Percentiles rank a stretch among this genome's conserved stretches.
These are phyloP conservation scores for Zaprionus tsacasi DNA, from an alignment of 1,140 invertebrate genomes.

Conservation along the genomic window DNA sequence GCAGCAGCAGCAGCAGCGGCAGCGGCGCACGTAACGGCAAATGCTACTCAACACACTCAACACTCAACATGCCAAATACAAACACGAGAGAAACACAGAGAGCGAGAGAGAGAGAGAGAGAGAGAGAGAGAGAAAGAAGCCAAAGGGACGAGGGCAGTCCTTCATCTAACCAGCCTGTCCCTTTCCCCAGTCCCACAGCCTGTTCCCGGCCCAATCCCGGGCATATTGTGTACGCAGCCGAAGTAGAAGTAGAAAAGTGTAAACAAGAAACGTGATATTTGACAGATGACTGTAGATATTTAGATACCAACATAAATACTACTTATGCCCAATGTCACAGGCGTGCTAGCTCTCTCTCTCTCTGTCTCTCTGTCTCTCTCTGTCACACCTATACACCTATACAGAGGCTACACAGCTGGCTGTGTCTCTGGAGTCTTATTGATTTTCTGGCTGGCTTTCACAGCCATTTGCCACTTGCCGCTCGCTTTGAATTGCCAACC, in stretches of 20 bases:
- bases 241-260: constrained; percentile 52
- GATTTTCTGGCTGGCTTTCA: constrained; percentile 70
- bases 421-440: constrained; percentile 70
- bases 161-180: too few relatives aligned
- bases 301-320: constrained; percentile 79
- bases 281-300: constrained; percentile 80
- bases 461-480: constrained; percentile 65
- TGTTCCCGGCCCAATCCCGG: neutral
- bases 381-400: constrained; percentile 6
- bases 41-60: constrained; percentile 43
- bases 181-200: neutral
- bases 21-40: constrained; percentile 36
- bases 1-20: constrained; percentile 31
- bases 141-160: neutral
- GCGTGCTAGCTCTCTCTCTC: constrained; percentile 14
- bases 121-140: neutral
- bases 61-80: constrained; percentile 44
- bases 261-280: constrained; percentile 80
- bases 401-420: constrained; percentile 32
- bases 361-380: neutral
- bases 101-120: neutral
- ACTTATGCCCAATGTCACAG: constrained; percentile 59
- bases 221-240: constrained; percentile 25
- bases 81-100: constrained; percentile 38
- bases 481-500: constrained; percentile 49